Base-by-base conservation (phyloP, 1,140 invertebrate species). In the Lysiphlebus fabarum region DNA sequence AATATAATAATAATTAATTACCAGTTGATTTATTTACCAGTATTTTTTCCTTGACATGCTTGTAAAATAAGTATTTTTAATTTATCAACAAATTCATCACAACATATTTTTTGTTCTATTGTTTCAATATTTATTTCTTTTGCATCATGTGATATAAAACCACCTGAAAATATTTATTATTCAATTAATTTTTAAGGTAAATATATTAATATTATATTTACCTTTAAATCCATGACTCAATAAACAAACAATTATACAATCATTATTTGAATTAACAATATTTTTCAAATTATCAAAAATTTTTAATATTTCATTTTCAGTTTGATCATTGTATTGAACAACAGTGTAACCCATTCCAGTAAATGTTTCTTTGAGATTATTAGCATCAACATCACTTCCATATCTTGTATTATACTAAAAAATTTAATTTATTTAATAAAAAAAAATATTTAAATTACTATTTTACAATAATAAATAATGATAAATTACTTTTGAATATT, bases 31-130 rank as follows among this genome's bases (percentile, higher is more conserved):
- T 4, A n/a, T 2, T 38, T 1, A 8, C 49, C 58, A 6, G 11
- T 47, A 5, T 34, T 59, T 7, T 53, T 11, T 4, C 58, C 58
- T 47, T 59, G 58, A 26, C 58, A 59, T 2, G 58, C 58, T 53
- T 59, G 58, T 12, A 59, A 9, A 38, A 59, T 54, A 3, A 59
- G 7, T 7, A 59, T 17, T 54, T 59, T 59, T 9, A 53, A 26
- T 11, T 44, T n/a, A 17, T 40, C 9, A 47, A 11, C 10, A 7
- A 54, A 36, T 11, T 11, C 33, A 7, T 34, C 12, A 1, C n/a
- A 14, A 38, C 58, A 59, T 26, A 59, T 37, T 36, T 10, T 7
- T 40, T 47, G 26, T 11, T 59, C 50, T 6, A 59, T 59, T 1
- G 26, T 14, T 7, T 37, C 11, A 45, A 59, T 26, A n/a, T 34